Evolutionary conservation across 2,113 vertebrate species (phyloP).

Genomic region (Grantiella picta): DNA sequence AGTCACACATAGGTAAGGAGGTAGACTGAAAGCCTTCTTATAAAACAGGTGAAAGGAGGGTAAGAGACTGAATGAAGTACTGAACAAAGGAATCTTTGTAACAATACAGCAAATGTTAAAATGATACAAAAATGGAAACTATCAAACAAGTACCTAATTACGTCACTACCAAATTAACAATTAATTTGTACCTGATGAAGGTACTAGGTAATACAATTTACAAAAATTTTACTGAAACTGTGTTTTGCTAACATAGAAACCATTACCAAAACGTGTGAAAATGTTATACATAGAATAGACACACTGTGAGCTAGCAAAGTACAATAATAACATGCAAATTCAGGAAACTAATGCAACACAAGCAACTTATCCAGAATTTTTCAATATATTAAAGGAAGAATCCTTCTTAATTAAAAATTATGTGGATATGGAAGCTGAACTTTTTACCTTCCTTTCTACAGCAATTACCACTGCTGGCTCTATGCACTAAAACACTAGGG

Average conservation of each 20-base stretch:
- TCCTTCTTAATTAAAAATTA: background rate
- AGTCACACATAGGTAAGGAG: background rate
- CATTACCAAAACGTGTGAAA: background rate
- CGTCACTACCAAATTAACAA: background rate
- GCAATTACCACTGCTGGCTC: background rate
- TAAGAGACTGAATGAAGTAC: background rate
- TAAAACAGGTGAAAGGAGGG: background rate
- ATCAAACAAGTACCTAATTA: background rate
- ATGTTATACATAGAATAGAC: background rate
- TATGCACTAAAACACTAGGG: accelerated
- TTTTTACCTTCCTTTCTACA: background rate
- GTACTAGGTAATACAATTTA: background rate
- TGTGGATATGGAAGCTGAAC: background rate
- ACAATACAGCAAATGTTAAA: background rate
- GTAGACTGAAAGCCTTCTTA: background rate
- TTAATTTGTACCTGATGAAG: background rate
- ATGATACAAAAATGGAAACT: background rate
- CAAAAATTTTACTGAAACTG: background rate
- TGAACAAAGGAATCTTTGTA: background rate
- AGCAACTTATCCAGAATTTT: background rate
- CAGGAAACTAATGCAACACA: background rate
- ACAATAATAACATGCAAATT: background rate
- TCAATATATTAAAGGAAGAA: background rate
- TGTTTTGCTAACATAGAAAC: background rate
- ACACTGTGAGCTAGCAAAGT: background rate